Evolutionary conservation across 2,797 vertebrate species (phyloP).

Genomic region (Catamblyrhynchus diadema): DNA sequence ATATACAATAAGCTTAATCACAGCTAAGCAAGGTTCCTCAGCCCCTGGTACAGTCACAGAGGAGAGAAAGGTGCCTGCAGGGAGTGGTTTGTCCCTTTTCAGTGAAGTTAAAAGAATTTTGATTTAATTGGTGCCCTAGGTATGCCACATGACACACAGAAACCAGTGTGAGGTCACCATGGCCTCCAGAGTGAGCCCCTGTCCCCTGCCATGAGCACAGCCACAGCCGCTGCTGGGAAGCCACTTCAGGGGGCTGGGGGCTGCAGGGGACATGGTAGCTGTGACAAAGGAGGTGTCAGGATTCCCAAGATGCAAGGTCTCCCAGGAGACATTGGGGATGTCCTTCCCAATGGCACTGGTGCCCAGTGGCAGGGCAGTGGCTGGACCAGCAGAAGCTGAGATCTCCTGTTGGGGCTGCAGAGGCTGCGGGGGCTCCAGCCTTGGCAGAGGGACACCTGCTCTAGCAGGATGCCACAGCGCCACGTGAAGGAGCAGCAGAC

Average conservation of each 20-base stretch:
- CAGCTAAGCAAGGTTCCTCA: background rate
- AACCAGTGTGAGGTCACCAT: background rate
- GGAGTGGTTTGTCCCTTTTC: background rate
- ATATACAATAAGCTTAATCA: background rate
- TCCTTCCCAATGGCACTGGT: background rate
- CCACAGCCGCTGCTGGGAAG: background rate
- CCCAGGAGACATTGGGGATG: background rate
- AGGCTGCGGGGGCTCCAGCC: fast-evolving
- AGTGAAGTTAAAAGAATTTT: background rate
- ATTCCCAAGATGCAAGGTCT: background rate
- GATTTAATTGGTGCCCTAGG: background rate
- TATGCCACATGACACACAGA: background rate
- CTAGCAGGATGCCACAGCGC: background rate
- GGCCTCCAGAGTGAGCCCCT: background rate
- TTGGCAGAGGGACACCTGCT: background rate
- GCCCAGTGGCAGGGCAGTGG: fast-evolving
- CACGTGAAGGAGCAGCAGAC: fast-evolving
- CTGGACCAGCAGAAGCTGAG: background rate
- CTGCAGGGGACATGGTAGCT: background rate
- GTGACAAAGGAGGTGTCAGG: background rate
- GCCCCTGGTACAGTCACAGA: background rate
- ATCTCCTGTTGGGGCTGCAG: background rate
- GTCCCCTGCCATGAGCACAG: background rate
- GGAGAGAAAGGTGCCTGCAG: background rate
- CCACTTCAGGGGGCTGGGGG: background rate